Conservation (phyloP, 2,888 invertebrate genomes). For the Eupithecia exiguata region DNA sequence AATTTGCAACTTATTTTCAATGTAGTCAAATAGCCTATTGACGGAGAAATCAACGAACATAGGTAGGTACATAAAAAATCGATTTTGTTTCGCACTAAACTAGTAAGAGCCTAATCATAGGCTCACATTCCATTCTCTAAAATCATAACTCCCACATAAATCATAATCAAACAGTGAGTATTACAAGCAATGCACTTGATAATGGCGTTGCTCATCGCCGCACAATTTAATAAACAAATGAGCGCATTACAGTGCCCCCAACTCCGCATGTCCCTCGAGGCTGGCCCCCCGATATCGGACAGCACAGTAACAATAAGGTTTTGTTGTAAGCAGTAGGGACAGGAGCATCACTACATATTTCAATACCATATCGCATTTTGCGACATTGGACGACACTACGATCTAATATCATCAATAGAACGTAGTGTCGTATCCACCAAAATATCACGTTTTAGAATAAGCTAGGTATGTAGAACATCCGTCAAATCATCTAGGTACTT, state of each 20-base stretch:
- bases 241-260: conserved; percentile 18
- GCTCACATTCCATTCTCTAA: background rate
- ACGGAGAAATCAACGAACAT: too few relatives aligned
- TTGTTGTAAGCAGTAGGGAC: background rate
- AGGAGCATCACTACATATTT: background rate
- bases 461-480: too few relatives aligned
- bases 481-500: too few relatives aligned
- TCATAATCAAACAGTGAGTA: conserved; percentile 12
- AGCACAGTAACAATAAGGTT: conserved; percentile 14
- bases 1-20: too few relatives aligned
- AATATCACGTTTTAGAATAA: background rate
- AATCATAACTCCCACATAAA: conserved; percentile 12
- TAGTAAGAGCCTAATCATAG: background rate
- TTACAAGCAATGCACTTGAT: conserved; percentile 19
- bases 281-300: conserved; percentile 21
- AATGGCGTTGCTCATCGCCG: conserved; percentile 22
- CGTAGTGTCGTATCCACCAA: background rate
- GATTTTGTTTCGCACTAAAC: too few relatives aligned
- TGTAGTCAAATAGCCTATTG: too few relatives aligned
- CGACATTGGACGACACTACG: too few relatives aligned
- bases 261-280: conserved; percentile 24
- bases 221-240: conserved; percentile 38
- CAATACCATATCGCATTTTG: background rate
- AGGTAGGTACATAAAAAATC: too few relatives aligned
- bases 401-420: too few relatives aligned